A percentile compares a stretch with the other conserved stretches of the same genome.
phyloP scores from a whole-genome alignment of 2,888 invertebrate species.

The Dilophus febrilis region DNA sequence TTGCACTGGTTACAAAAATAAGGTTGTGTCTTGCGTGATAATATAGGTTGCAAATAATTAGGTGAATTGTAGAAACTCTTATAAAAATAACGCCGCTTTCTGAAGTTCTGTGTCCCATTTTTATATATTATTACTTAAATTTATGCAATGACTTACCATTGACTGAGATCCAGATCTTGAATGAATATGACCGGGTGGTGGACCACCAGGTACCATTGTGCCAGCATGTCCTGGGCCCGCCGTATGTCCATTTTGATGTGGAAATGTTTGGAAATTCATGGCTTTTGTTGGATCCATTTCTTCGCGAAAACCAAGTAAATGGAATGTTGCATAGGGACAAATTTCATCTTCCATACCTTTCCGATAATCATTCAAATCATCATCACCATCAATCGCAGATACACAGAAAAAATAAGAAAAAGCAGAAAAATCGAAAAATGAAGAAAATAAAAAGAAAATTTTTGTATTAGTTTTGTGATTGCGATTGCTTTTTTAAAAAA shows the following conservation, averaged over 20 bases:
- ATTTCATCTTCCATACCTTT: conserved; percentile 91
- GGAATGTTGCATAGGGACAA: conserved; percentile 94
- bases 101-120: too few species aligned
- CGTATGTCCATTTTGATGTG: conserved; percentile 45
- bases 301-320: conserved; percentile 83
- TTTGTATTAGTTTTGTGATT: too few species aligned
- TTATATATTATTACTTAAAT: not conserved
- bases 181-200: conserved; percentile 54
- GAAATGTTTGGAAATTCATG: conserved; percentile 76
- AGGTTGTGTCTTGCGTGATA: too few species aligned
- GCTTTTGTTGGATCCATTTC: conserved; percentile 89
- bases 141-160: conserved; percentile 41
- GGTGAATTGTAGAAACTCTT: too few species aligned
- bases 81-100: too few species aligned
- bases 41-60: too few species aligned
- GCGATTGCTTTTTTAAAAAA: too few species aligned
- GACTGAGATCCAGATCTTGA: conserved; percentile 79
- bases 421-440: too few species aligned
- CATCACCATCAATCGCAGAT: too few species aligned
- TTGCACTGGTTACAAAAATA: too few species aligned
- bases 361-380: conserved; percentile 1
- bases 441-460: too few species aligned
- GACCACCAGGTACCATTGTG: conserved; percentile 65
- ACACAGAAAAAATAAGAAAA: too few species aligned
- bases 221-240: conserved; percentile 55